phyloP scores from a whole-genome alignment of 2,888 invertebrate genomes.

The Erebia epiphron region DNA sequence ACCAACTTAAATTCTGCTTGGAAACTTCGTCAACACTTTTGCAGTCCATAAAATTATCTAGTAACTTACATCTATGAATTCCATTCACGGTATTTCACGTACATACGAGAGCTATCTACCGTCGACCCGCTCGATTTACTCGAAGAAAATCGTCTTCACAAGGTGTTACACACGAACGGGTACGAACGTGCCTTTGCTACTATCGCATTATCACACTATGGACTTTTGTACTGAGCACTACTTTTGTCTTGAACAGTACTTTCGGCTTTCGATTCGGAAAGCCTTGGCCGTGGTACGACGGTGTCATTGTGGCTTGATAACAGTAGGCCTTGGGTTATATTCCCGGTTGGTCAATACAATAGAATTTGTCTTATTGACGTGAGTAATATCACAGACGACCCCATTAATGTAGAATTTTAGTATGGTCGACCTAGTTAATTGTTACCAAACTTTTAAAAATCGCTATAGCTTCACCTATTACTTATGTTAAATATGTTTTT shows the following conservation, averaged over 20 bases:
- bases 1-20: not conserved
- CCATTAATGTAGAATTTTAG: no score
- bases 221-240: not conserved
- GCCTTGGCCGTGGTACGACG: no score
- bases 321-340: no score
- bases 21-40: no score
- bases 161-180: constrained; percentile 33
- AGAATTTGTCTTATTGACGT: no score
- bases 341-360: no score
- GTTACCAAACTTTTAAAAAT: no score
- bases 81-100: constrained; percentile 33
- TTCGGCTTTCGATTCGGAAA: not conserved
- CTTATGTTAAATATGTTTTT: no score
- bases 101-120: constrained; percentile 32
- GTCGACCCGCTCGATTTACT: constrained; percentile 33
- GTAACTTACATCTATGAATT: constrained; percentile 14
- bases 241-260: not conserved
- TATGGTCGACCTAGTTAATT: no score
- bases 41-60: no score
- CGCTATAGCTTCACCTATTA: no score
- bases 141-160: constrained; percentile 34
- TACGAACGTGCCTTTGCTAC: constrained; percentile 30
- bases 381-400: no score
- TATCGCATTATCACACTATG: constrained; percentile 10
- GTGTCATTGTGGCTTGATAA: not conserved